Conservation (phyloP, 2,113 vertebrate genomes). For the Ploceus nigricollis region DNA sequence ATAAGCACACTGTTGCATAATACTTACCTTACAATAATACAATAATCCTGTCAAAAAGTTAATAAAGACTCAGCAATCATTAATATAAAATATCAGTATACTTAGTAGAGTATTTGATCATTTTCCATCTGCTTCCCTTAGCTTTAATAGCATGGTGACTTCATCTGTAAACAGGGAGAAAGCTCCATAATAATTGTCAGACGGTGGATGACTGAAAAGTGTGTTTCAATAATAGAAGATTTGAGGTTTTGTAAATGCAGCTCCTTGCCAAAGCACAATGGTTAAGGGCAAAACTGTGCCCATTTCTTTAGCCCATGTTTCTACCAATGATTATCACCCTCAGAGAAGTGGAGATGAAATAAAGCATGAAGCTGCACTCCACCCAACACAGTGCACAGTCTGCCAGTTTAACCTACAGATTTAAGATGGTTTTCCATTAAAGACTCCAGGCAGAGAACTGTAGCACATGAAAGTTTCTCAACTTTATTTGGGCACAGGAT, state of each 20-base stretch:
- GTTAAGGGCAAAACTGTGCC: not conserved
- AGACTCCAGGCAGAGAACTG: not conserved
- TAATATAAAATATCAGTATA: not conserved
- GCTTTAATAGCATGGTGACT: not conserved
- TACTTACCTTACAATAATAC: not conserved
- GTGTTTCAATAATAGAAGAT: not conserved
- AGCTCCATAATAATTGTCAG: not conserved
- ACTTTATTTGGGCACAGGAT: not conserved
- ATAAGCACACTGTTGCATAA: not conserved
- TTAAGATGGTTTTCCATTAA: not conserved
- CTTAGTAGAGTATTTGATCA: not conserved
- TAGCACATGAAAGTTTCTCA: not conserved
- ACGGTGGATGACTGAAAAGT: not conserved
- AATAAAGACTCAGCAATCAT: not conserved
- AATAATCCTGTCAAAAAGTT: not conserved
- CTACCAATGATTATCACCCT: not conserved
- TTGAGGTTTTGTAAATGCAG: not conserved
- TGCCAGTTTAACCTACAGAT: not conserved
- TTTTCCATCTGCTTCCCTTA: not conserved
- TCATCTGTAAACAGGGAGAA: not conserved
- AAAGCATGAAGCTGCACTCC: not conserved
- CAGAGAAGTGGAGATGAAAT: not conserved
- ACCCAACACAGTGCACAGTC: not conserved
- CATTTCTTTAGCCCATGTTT: not conserved
- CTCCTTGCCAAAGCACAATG: not conserved